These are phyloP conservation scores for Babylonia areolata DNA, from an alignment of 1,140 invertebrate species.

Conservation along the genomic window DNA sequence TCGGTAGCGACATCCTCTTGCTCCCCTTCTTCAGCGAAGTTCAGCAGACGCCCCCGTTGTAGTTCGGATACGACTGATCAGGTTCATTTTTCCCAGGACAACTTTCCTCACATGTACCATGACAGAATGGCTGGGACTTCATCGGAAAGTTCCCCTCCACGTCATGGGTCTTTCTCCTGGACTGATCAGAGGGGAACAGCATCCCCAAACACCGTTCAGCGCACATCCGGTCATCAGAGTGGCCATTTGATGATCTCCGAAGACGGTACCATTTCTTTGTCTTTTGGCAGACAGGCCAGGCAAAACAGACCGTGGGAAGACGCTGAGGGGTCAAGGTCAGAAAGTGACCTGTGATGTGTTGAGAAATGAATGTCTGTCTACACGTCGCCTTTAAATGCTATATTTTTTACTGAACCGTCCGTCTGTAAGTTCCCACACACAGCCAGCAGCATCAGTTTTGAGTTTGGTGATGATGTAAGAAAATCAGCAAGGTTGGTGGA, in stretches of 20 bases:
- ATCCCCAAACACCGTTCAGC: not conserved
- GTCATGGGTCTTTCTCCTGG: not conserved
- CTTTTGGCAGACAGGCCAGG: not conserved
- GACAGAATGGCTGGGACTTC: not conserved
- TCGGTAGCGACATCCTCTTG: not conserved
- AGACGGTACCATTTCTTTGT: constrained; percentile 7
- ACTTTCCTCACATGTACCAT: not conserved
- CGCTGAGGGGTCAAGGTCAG: not conserved
- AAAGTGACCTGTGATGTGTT: not conserved
- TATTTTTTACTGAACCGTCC: too few relatives aligned
- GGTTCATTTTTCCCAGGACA: not conserved
- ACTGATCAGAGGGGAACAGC: not conserved
- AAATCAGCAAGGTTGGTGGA: too few relatives aligned
- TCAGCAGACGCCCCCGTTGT: not conserved
- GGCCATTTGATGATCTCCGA: not conserved
- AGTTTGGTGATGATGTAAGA: too few relatives aligned
- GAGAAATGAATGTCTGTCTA: not conserved
- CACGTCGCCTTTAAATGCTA: too few relatives aligned
- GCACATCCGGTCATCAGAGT: not conserved
- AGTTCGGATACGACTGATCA: not conserved
- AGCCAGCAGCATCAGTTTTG: too few relatives aligned
- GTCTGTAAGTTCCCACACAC: too few relatives aligned
- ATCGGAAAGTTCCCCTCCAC: not conserved
- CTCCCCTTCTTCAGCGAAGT: not conserved
- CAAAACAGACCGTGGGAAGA: not conserved